Base-by-base conservation (phyloP, 2,113 vertebrate genomes). In the Clarias batrachus region DNA sequence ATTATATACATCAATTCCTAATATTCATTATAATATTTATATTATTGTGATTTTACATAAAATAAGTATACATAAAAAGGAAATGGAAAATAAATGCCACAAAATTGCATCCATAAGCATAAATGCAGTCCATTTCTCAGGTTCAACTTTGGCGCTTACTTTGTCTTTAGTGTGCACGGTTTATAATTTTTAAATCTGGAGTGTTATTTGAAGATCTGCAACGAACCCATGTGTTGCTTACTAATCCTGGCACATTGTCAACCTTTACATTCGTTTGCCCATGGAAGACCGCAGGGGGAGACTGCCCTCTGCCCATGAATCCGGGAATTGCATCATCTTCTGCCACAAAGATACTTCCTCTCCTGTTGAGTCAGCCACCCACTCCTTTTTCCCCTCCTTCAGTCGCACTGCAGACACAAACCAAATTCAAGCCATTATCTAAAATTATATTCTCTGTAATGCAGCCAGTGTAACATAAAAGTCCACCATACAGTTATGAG, bases 291-390 rank as follows among this genome's bases (percentile, higher is more conserved):
- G 97, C 63, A 99, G 96, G 59, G 93, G 95, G 66, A 99, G 96
- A 0, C 95, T 96, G 90, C 98, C 98, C 95, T 99, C 98, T 2
- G 97, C 98, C 97, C 98, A 99, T 0, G 98, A 99, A 89, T 96
- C 97, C 0, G 97, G 98, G 91, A 97, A 99, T 92, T 97, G 97
- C 92, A 96, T 91, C 97, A 99, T 99, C 93, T 98, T 99, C 94
- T 96, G 93, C 98, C 98, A 99, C 81, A 99, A 93, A 87, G 94
- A 96, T 83, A 97, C 93, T 92, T 99, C 98, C 92, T 99, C 98
- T 0, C 96, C 97, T 0, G 90, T 94, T 0, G 97, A 99, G 89
- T 99, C 97, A 94, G 96, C 96, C 91, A 96, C 96, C 95, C 97
- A 95, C 89, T 97, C 96, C 77, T 96, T 94, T 59, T 93, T 93